phyloP scores from a whole-genome alignment of 2,113 vertebrate species.

The human region DNA sequence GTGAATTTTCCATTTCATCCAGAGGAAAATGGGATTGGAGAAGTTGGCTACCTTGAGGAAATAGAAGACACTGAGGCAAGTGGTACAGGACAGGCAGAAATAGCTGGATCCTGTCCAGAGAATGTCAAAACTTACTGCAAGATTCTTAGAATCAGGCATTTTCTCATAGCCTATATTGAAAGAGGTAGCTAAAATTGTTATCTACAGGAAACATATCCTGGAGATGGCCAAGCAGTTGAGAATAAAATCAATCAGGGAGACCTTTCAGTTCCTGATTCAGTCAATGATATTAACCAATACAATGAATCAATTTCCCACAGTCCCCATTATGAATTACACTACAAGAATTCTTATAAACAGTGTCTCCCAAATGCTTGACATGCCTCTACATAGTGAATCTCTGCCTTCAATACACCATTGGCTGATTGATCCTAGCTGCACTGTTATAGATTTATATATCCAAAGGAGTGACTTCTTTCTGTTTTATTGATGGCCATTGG shows the following conservation, averaged over 20 bases:
- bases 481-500: background rate
- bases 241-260: background rate
- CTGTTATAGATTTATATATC: background rate
- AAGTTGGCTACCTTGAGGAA: slow-evolving; percentile 28
- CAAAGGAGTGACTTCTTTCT: background rate
- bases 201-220: background rate
- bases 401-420: background rate
- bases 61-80: slow-evolving; percentile 2
- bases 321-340: background rate
- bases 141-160: background rate
- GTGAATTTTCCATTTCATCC: slow-evolving; percentile 17
- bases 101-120: background rate
- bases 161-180: background rate
- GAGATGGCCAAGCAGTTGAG: background rate
- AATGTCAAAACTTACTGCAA: background rate
- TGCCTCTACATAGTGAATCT: background rate
- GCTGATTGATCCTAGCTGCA: background rate
- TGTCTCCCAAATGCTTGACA: background rate
- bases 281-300: background rate
- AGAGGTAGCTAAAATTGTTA: background rate
- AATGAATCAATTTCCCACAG: background rate
- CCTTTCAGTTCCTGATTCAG: background rate
- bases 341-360: background rate
- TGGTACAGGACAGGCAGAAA: background rate
- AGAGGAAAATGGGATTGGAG: background rate